Base-by-base conservation (phyloP, 2,888 invertebrate species). In the Ennomos quercinarius region DNA sequence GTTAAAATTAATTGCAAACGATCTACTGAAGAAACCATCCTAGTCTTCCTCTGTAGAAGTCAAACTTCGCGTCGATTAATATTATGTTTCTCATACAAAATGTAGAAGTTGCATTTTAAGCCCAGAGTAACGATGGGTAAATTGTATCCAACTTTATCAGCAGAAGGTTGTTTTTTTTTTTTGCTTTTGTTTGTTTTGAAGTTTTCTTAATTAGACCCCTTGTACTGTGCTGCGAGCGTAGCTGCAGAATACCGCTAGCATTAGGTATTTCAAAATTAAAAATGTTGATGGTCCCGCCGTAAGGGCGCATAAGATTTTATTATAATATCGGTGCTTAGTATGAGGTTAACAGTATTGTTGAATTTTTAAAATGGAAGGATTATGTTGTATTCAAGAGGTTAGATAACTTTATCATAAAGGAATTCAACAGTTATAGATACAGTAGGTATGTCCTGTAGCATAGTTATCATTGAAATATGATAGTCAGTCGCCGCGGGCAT, bases 1-100 rank as follows among this genome's bases (percentile, higher is more conserved):
- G 67, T 75, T 73, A 70, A 74, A 71, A 72, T 68, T 72, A 73
- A 75, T 75, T 66, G 70, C 59, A 45, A 45, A 39, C 66, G 70
- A 71, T 72, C 71, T 68, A 60, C 52, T 57, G 56, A 67, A 66
- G 64, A 47, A 59, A 58, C 55, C 47, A 52, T 49, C 59, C 34
- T 38, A 66, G 56, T 61, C 60, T 13, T 17, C 10, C 45, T n/a
- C n/a, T 41, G 12, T 34, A 34, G 9, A 27, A 27, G 27, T 27
- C 27, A 27, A 27, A 12, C 12, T 44, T 35, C 8, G 6, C 8
- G 34, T 45, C 10, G 36, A 36, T 45, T 12, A 35, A 12, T 36
- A 0, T 9, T 12, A 8, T 12, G 10, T 2, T 27, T 10, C 2
- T 34, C 8, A 10, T 43, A 42, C 17, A 8, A 41, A 4, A 27